Evolutionary conservation across 2,797 vertebrate species (phyloP).

Genomic region (Mionectes olivaceus): DNA sequence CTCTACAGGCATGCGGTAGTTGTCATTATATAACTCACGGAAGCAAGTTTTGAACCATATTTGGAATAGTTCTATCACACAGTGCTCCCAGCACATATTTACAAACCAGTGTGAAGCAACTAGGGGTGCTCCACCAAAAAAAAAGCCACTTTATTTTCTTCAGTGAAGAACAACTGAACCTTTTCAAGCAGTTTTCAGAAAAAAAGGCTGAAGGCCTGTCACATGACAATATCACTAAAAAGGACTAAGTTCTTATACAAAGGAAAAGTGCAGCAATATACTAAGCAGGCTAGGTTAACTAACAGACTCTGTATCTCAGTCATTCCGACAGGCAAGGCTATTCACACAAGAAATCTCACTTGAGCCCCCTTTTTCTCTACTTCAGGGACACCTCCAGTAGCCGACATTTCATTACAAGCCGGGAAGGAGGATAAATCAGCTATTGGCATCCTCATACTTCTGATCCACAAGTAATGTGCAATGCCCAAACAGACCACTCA

Average conservation of each 20-base stretch:
- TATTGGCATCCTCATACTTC: not conserved
- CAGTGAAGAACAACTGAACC: not conserved
- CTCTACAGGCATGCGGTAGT: not conserved
- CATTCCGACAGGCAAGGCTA: not conserved
- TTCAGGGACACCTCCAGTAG: not conserved
- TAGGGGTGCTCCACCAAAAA: not conserved
- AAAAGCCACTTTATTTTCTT: not conserved
- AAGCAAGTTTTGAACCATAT: not conserved
- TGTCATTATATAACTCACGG: not conserved
- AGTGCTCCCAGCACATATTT: not conserved
- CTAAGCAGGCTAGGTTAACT: not conserved
- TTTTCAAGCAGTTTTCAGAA: constrained; percentile 23
- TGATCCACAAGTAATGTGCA: not conserved
- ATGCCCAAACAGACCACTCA: not conserved
- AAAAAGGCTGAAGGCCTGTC: constrained; percentile 4
- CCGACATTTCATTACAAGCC: not conserved
- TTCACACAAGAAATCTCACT: not conserved
- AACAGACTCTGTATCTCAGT: not conserved
- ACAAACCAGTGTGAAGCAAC: not conserved
- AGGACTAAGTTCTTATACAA: not conserved
- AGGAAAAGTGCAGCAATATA: not conserved
- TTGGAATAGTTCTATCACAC: not conserved
- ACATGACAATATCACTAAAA: not conserved
- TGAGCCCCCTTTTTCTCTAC: not conserved
- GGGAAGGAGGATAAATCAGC: not conserved